Evolutionary conservation across 2,113 vertebrate species (phyloP).

Genomic region (Hylia prasina): DNA sequence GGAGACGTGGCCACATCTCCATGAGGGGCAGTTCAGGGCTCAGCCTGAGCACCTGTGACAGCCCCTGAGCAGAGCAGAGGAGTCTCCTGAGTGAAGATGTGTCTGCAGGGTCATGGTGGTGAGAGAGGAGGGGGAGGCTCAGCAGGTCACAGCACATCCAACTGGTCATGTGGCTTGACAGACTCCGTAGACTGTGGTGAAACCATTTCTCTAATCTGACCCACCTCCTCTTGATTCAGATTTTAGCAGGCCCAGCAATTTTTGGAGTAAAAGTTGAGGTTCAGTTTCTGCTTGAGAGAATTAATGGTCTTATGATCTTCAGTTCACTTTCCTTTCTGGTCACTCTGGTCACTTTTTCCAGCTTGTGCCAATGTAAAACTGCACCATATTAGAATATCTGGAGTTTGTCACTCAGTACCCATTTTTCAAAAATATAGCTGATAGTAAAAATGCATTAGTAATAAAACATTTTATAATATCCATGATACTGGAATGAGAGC

Average conservation of each 20-base stretch:
- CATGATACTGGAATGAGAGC: not conserved
- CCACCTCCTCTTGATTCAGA: not conserved
- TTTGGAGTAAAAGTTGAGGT: not conserved
- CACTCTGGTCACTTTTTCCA: not conserved
- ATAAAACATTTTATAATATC: constrained; percentile 9
- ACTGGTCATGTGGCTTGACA: not conserved
- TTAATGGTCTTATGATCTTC: not conserved
- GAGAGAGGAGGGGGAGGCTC: not conserved
- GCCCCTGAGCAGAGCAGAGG: not conserved
- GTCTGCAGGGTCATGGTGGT: not conserved
- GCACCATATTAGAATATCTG: not conserved
- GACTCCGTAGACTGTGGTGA: not conserved
- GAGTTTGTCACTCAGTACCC: not conserved
- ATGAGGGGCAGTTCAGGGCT: not conserved
- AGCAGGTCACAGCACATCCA: rapidly evolving
- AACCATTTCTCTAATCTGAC: not conserved
- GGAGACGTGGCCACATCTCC: not conserved
- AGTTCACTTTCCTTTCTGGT: not conserved
- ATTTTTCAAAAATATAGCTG: not conserved
- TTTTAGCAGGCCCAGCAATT: not conserved
- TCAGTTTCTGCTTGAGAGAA: not conserved
- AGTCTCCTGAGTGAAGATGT: not conserved
- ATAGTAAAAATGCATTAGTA: not conserved
- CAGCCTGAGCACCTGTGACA: not conserved
- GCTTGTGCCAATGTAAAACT: not conserved